These are phyloP conservation scores for Agrochola litura DNA, from an alignment of 2,888 invertebrate species.

Conservation along the genomic window DNA sequence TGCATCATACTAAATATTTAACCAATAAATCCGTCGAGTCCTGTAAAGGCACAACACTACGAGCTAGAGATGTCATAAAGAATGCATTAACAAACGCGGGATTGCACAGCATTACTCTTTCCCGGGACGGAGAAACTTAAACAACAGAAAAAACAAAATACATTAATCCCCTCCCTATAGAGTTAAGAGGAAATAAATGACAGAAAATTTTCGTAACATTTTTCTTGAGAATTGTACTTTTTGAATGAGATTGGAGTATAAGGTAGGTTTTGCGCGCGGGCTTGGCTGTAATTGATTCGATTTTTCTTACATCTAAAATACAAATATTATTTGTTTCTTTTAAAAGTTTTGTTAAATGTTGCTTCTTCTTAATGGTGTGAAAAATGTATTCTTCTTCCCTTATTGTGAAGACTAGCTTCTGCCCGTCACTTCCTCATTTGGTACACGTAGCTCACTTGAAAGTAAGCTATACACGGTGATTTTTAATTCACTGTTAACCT, in stretches of 20 bases:
- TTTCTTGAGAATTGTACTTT: constrained; percentile 42
- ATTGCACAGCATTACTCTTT: constrained; percentile 59
- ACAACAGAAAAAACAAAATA: constrained; percentile 59
- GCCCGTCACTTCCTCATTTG: neutral
- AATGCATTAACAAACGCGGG: constrained; percentile 70
- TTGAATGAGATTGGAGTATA: constrained; percentile 10
- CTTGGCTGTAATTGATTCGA: neutral
- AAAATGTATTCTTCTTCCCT: neutral
- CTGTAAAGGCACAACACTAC: constrained; percentile 62
- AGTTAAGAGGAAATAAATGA: constrained; percentile 55
- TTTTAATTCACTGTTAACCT: too few relatives aligned
- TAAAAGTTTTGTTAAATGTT: neutral
- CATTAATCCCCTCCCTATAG: constrained; percentile 60
- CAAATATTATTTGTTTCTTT: constrained; percentile 2
- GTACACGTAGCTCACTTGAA: too few relatives aligned
- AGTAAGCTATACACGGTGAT: too few relatives aligned
- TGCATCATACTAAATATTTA: constrained; percentile 66
- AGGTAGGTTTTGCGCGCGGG: constrained; percentile 24
- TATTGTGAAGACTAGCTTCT: too few relatives aligned
- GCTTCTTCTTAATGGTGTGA: neutral
- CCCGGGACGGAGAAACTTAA: constrained; percentile 50
- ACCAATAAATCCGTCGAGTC: constrained; percentile 62
- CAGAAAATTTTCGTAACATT: constrained; percentile 45
- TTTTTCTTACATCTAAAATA: neutral
- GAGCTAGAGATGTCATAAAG: constrained; percentile 67